Base-by-base conservation (phyloP, 2,113 vertebrate genomes). In the Cryptotis parvus region DNA sequence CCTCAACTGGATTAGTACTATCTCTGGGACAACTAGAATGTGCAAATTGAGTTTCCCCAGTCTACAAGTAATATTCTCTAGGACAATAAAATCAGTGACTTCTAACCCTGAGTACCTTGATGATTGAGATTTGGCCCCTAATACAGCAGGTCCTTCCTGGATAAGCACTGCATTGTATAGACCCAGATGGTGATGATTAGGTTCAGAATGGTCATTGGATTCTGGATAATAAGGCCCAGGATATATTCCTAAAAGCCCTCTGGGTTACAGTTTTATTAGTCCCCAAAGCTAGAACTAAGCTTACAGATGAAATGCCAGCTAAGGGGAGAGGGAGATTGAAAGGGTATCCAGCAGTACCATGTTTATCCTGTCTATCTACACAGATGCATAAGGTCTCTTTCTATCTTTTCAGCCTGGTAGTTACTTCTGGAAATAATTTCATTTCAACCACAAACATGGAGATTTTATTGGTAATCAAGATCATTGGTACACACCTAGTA, bases 351-450 rank as follows among this genome's bases (percentile, higher is more conserved):
- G 41, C 14, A 31, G 1, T 0, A 15, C 27, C 41, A n/a, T 20
- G 55, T 45, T 3, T 22, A 49, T 80, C 83, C 68, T 66, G 35
- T 24, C 52, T 31, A 68, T 87, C 35, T 7, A 65, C 41, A 75
- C 15, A 73, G 61, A 52, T 70, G 45, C 49, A 11, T 68, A 37
- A 77, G 10, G 18, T 61, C 61, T 79, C 29, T 55, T 31, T 81
- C 7, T 20, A 41, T 49, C 49, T 86, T 63, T 84, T 91, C 8
- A 24, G 7, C 55, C 79, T 29, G 27, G 39, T 73, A 18, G 37
- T 93, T 41, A 68, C 66, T 94, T 94, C 45, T 82, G 69, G 68
- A 94, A 91, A 74, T 88, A 83, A 89, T 68, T 93, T 68, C 72
- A 90, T 27, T 72, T 77, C 63, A 45, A 52, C 29, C 58, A 70